Evolutionary conservation across 2,888 invertebrate species (phyloP), one percentile per base, ranked within the genome.

Genomic region (Agriopis marginaria): DNA sequence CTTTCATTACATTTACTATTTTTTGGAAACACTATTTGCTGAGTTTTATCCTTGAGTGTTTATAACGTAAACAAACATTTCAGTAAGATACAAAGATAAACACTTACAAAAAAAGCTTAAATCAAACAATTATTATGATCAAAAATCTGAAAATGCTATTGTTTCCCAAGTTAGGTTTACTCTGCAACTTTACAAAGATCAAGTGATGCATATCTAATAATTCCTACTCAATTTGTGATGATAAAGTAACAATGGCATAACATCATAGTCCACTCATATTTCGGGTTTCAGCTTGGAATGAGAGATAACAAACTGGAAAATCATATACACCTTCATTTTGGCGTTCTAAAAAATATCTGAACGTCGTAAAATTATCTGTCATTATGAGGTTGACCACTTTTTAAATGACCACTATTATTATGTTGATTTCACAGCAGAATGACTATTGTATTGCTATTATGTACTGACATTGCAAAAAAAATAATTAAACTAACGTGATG

Each of bases 1-100:
- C 58, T 42, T 68, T 60, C 54, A 68, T 63, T 68, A 63, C 58
- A 49, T 64, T 61, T 63, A 63, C 49, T 68, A 54, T 67, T 67
- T 58, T 67, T 58, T 67, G n/a, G 51, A 17, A 44, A 62, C n/a
- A 32, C 53, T 39, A 60, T 55, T 61, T 55, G 50, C 12, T n/a
- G 40, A n/a, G 67, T 71, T 73, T 72, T 61, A 62, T 69, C 61
- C 62, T 74, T 75, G 75, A 72, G 63, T 59, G 49, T 64, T 53
- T 44, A 42, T 42, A 55, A 47, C 12, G 44, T 39, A 51, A 60
- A 61, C 14, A 51, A 61, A 42, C 61, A 50, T 61, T 51, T 50
- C 58, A 45, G 45, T 45, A 45, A 58, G 23, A 56, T 58, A 45
- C 45, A 45, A 44, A 17, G 14, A 23, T 53, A 45, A 45, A 50